Evolutionary conservation across 2,888 invertebrate species (phyloP), one percentile per base, ranked within the genome.

Genomic region (Lasius platythorax): DNA sequence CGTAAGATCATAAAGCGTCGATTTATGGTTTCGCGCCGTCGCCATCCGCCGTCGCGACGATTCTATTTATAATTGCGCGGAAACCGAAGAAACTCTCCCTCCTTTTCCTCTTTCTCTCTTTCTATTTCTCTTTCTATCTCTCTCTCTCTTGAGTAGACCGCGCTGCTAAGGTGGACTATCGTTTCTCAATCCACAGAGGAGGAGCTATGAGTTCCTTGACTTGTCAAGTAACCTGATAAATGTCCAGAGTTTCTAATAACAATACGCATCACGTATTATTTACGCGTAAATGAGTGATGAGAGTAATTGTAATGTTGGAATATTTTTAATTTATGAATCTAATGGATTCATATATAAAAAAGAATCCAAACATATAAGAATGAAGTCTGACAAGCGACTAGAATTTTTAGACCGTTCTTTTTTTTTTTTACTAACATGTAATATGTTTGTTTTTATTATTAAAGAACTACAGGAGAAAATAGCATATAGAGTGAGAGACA

Each of bases 1-100:
- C 90, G 87, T 89, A 92, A 93, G 92, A 92, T 92, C 92, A 91
- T 92, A 89, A 92, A 92, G 91, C 90, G 91, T 91, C 91, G 92
- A 93, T 93, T 93, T 93, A 93, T 91, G 92, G 91, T 93, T 91
- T 90, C 91, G 88, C 89, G 88, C 91, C 91, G 79, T 79, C 79
- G 72, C 72, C 72, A 58, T 72, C 23, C 72, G 72, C 79, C 72
- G 92, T 93, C 92, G 92, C 93, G 92, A 91, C 92, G 89, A 91
- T 93, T 93, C 93, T 93, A 93, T 93, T 93, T 93, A 93, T 93
- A 93, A 88, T 89, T 88, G 83, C 70, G 18, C 73, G 81, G 56
- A 84, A 67, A 86, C 82, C 66, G 72, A 43, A 75, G 82, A 78
- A 37, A 85, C 43, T 43, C 43, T 6, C 67, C 5, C 50, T 5